Percentiles rank a stretch among this genome's conserved stretches.
Evolutionary conservation across 92 coral and sea anemone species (phyloP).

Genomic region (Virgularia gustaviana): DNA sequence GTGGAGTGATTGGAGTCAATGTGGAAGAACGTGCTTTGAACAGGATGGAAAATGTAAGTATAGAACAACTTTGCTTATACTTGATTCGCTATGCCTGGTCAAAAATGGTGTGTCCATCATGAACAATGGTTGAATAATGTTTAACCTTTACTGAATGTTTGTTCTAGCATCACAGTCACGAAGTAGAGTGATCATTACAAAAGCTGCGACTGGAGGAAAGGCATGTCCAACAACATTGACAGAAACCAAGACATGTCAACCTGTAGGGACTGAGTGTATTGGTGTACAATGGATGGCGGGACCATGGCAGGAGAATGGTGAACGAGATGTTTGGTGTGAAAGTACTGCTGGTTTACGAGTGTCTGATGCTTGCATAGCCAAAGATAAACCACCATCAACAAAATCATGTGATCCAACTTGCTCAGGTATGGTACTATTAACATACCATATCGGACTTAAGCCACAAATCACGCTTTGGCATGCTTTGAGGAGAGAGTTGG

Average conservation of each 20-base stretch:
- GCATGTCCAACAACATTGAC: slow-evolving; percentile 19
- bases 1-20: slow-evolving; percentile 65
- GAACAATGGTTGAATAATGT: too few relatives aligned
- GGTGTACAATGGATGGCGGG: slow-evolving; percentile 25
- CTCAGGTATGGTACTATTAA: slow-evolving; percentile 16
- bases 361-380: slow-evolving; percentile 13
- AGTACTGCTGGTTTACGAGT: slow-evolving; percentile 5
- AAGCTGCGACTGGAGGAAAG: slow-evolving; percentile 8
- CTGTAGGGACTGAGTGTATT: neutral
- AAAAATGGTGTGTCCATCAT: too few relatives aligned
- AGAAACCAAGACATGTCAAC: slow-evolving; percentile 11
- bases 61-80: too few relatives aligned
- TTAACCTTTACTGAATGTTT: neutral
- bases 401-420: slow-evolving; percentile 8
- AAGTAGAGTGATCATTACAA: slow-evolving; percentile 4
- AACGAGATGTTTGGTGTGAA: slow-evolving; percentile 33
- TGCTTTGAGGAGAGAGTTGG: too few relatives aligned
- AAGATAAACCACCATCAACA: slow-evolving; percentile 15
- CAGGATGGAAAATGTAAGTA: slow-evolving; percentile 45
- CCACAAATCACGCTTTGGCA: too few relatives aligned
- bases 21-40: slow-evolving; percentile 63
- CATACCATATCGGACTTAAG: too few relatives aligned
- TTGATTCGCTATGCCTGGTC: too few relatives aligned
- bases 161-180: slow-evolving; percentile 11
- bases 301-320: slow-evolving; percentile 21